Conservation (phyloP, 1,140 invertebrate genomes). For the Aphaenogaster rudis region DNA sequence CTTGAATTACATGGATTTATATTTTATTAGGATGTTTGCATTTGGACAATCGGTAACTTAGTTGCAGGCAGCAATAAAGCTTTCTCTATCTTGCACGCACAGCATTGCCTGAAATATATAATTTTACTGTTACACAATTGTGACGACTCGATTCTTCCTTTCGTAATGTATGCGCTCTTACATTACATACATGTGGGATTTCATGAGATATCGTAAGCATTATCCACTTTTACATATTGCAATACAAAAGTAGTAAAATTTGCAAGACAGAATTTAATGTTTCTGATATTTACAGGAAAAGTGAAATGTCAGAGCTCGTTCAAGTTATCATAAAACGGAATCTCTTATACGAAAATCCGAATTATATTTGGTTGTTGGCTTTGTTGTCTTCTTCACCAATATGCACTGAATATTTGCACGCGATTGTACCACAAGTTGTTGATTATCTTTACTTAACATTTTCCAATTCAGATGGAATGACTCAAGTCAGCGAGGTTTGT, state of each 20-base stretch:
- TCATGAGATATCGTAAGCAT: slow-evolving; percentile 76
- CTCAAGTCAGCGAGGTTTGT: slow-evolving; percentile 38
- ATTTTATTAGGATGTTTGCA: slow-evolving; percentile 80
- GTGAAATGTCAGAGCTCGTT: slow-evolving; percentile 73
- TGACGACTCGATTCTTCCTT: slow-evolving; percentile 74
- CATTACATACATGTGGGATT: slow-evolving; percentile 77
- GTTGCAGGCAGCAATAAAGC: slow-evolving; percentile 75
- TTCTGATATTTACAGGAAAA: slow-evolving; percentile 73
- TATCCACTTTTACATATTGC: background rate
- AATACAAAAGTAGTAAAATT: background rate
- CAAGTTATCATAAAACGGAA: slow-evolving; percentile 63
- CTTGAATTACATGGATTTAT: background rate
- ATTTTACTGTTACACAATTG: slow-evolving; percentile 77
- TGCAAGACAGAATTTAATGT: background rate
- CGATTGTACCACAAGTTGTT: slow-evolving; percentile 53
- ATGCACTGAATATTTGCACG: slow-evolving; percentile 69
- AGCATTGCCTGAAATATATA: slow-evolving; percentile 79
- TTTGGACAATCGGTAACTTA: slow-evolving; percentile 85
- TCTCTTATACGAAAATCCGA: slow-evolving; percentile 62
- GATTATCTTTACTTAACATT: slow-evolving; percentile 58
- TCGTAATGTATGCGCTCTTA: slow-evolving; percentile 79
- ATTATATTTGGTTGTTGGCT: slow-evolving; percentile 81
- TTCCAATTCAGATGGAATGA: background rate
- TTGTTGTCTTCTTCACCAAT: slow-evolving; percentile 79
- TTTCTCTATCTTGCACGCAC: slow-evolving; percentile 80